Evolutionary conservation across 2,113 vertebrate genomes (phyloP).

Genomic region (Ramphastos sulfuratus): DNA sequence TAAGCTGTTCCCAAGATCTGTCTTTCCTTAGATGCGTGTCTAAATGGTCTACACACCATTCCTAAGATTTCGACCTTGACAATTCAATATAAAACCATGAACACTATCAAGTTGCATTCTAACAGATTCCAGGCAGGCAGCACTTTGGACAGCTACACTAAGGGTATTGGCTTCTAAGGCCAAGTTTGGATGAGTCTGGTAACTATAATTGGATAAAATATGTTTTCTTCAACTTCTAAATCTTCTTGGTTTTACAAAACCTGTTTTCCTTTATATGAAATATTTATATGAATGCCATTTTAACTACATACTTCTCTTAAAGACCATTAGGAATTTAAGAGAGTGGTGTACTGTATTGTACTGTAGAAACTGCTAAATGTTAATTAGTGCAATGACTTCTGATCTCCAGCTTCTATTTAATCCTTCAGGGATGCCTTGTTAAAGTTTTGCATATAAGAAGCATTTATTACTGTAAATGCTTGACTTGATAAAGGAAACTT

Average conservation of each 20-base stretch:
- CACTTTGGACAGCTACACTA: background rate
- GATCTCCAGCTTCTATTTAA: slow-evolving; percentile 44
- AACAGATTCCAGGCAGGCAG: background rate
- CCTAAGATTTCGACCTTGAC: background rate
- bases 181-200: background rate
- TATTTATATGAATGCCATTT: slow-evolving; percentile 21
- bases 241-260: background rate
- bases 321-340: slow-evolving; percentile 35
- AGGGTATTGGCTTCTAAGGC: background rate
- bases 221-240: background rate
- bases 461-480: background rate
- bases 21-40: background rate
- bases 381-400: slow-evolving; percentile 52
- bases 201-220: background rate
- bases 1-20: background rate
- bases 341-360: slow-evolving; percentile 5
- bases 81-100: background rate
- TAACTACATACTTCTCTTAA: background rate
- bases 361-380: slow-evolving; percentile 53
- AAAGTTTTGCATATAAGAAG: background rate
- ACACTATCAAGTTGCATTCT: background rate
- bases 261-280: slow-evolving; percentile 28
- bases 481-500: background rate
- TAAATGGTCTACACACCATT: background rate
- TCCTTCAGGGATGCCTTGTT: slow-evolving; percentile 33